Evolutionary conservation across 2,113 vertebrate species (phyloP).

Genomic region (Theropithecus gelada): DNA sequence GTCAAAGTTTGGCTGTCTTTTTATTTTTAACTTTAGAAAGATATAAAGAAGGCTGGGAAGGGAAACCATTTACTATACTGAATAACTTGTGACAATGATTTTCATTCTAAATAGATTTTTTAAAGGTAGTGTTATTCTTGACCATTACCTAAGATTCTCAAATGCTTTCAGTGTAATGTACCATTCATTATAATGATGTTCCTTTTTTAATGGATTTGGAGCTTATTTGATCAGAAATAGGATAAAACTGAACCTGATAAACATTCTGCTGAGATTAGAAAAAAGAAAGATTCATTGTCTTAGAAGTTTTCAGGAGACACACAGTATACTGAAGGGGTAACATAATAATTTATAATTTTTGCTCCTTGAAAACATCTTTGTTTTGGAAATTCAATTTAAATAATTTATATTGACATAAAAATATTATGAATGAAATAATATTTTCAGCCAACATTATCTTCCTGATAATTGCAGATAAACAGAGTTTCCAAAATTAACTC

Average conservation of each 20-base stretch:
- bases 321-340: neutral
- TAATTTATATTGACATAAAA: neutral
- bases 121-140: conserved; percentile 39
- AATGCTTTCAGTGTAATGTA: neutral
- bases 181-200: conserved; percentile 26
- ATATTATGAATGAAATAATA: neutral
- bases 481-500: neutral
- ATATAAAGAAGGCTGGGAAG: conserved; percentile 16
- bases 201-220: conserved; percentile 27
- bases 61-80: conserved; percentile 26
- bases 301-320: neutral
- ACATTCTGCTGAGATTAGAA: conserved; percentile 2
- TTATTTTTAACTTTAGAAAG: conserved; percentile 56
- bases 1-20: conserved; percentile 9
- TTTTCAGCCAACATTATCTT: neutral
- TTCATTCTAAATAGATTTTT: conserved; percentile 59
- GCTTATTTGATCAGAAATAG: conserved; percentile 25
- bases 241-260: neutral
- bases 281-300: conserved; percentile 32
- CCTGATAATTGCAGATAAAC: neutral
- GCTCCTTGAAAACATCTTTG: neutral
- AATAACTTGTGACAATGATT: conserved; percentile 54
- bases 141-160: neutral
- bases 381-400: conserved; percentile 21
- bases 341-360: neutral